These are phyloP conservation scores for Drosophila gaucha DNA, from an alignment of 2,888 invertebrate species.

Conservation along the genomic window DNA sequence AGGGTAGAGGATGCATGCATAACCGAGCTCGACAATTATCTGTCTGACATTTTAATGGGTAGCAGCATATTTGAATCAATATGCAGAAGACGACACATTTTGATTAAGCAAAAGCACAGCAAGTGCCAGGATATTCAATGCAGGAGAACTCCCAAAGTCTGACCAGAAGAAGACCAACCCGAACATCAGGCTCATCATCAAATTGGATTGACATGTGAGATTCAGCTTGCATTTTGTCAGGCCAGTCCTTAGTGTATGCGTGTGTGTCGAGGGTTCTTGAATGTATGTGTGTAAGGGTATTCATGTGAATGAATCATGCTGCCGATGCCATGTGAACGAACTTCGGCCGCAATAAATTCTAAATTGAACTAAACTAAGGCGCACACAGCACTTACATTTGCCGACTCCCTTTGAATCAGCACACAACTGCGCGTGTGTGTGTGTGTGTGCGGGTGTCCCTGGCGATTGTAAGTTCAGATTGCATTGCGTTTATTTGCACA, in stretches of 20 bases:
- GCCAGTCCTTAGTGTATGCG: conserved; percentile 9
- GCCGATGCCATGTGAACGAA: conserved; percentile 74
- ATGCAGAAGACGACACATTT: conserved; percentile 58
- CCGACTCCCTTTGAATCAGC: conserved; percentile 61
- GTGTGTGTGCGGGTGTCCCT: conserved; percentile 27
- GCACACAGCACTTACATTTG: conserved; percentile 59
- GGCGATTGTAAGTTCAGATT: conserved; percentile 69
- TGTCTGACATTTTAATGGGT: conserved; percentile 8
- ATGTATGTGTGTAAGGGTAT: conserved; percentile 12
- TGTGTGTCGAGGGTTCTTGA: conserved; percentile 11
- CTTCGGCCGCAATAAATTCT: conserved; percentile 78
- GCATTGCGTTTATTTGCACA: conserved; percentile 76
- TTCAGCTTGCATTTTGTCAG: conserved; percentile 58
- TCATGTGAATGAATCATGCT: conserved; percentile 72
- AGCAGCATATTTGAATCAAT: conserved; percentile 39
- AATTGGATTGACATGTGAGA: conserved; percentile 76
- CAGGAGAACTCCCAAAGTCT: conserved; percentile 14
- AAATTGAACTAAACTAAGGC: conserved; percentile 68
- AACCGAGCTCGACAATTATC: conserved; percentile 8
- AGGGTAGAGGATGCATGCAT: not conserved
- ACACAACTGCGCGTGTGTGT: conserved; percentile 23
- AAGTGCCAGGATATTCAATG: conserved; percentile 24
- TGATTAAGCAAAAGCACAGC: conserved; percentile 41
- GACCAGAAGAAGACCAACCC: conserved; percentile 11
- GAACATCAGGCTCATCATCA: conserved; percentile 49